Evolutionary conservation across 2,888 invertebrate genomes (phyloP), one percentile per base, ranked within the genome.

Genomic region (Hemistola chrysoprasaria): DNA sequence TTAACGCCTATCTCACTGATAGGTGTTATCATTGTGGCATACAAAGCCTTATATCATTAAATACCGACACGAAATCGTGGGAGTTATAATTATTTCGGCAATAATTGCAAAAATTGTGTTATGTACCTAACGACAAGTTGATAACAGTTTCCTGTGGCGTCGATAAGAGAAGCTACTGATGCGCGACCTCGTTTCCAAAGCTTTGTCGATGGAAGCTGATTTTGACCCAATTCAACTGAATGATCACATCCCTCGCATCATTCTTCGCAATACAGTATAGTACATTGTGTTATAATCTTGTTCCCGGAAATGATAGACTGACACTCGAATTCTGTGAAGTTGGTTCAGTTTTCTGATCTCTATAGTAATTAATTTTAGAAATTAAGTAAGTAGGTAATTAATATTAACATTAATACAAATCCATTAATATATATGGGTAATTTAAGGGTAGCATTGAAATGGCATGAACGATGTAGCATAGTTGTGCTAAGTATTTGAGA

Each of bases 81-180:
- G 74, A 76, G 82, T 82, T 62, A 67, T 64, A 70, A 76, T 78
- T 78, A 85, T 86, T 87, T 88, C 87, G 88, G 87, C 87, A 87
- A 87, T 72, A 70, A 83, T 87, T 87, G 88, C 88, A 87, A 87
- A 87, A 87, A 87, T 81, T 82, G 68, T 83, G 76, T 79, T 84
- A 78, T 68, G 67, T 79, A 78, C 77, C 76, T 73, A 83, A 77
- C 85, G 84, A 81, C 83, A 83, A 80, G 71, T 80, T 79, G 88
- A 88, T 88, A 88, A 69, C 70, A 59, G 74, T 57, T 82, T 88
- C 87, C 88, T 83, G 85, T 65, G 62, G 59, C 53, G 57, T 55
- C 59, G 87, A 87, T 87, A 87, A 83, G 65, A 65, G 71, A 65
- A 64, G 70, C 67, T 65, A 68, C 57, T 76, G 80, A 71, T 71